These are phyloP conservation scores for Ptychadena robeensis DNA, from an alignment of 2,797 vertebrate genomes.

Conservation along the genomic window DNA sequence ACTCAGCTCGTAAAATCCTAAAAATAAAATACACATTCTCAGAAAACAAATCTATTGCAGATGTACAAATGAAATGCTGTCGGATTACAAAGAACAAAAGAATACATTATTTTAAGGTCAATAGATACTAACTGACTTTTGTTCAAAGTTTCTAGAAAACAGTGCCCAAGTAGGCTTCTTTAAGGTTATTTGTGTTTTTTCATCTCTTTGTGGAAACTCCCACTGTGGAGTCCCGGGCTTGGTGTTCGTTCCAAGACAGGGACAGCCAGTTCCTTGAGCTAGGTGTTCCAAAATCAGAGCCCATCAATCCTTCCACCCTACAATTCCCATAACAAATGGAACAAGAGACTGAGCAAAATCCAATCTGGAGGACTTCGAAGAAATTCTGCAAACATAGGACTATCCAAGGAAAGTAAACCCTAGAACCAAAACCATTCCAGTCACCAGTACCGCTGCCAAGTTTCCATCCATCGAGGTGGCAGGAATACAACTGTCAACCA, in stretches of 20 bases:
- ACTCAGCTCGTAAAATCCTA: slow-evolving; percentile 96
- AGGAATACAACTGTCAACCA: too few relatives aligned
- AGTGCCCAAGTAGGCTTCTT: not conserved
- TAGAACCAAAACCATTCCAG: not conserved
- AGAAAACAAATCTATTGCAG: slow-evolving; percentile 6
- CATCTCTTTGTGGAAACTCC: too few relatives aligned
- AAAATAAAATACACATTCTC: slow-evolving; percentile 66
- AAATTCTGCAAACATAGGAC: too few relatives aligned
- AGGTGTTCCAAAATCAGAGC: not conserved
- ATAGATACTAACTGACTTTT: not conserved
- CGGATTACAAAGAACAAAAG: not conserved
- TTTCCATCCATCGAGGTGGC: not conserved
- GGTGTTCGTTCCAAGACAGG: not conserved
- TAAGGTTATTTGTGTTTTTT: too few relatives aligned
- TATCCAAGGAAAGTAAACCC: not conserved
- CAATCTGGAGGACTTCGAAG: too few relatives aligned
- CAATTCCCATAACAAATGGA: not conserved
- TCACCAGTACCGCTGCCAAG: not conserved
- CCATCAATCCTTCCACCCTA: not conserved
- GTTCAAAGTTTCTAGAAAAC: not conserved
- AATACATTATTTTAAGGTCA: not conserved
- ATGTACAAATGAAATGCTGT: not conserved
- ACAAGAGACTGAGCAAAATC: too few relatives aligned
- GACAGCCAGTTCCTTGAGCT: too few relatives aligned
- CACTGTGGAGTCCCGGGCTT: too few relatives aligned